Percentiles rank a stretch among this genome's conserved stretches.
These are phyloP conservation scores for Lordiphosa stackelbergi DNA, from an alignment of 1,140 invertebrate genomes.

Conservation along the genomic window DNA sequence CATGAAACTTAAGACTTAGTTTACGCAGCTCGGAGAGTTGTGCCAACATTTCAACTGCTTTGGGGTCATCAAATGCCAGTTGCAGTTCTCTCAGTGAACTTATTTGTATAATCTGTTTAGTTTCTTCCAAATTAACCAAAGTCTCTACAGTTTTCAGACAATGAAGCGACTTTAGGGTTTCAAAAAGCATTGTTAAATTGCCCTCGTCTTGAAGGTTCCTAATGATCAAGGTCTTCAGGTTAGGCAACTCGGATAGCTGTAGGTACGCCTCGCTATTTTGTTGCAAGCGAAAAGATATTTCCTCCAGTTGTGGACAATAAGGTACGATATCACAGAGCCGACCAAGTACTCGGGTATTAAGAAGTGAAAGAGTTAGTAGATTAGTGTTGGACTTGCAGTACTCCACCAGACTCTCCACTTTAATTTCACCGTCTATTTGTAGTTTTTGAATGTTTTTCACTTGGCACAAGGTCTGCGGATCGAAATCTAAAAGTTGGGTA, in stretches of 20 bases:
- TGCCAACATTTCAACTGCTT: constrained; percentile 1
- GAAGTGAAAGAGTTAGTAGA: neutral
- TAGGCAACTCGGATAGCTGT: neutral
- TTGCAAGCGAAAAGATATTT: neutral
- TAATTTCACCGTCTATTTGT: neutral
- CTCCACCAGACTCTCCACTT: neutral
- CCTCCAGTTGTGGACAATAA: neutral
- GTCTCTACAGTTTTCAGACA: neutral
- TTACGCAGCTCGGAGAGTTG: neutral
- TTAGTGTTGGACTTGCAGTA: constrained; percentile 3
- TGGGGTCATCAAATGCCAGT: neutral
- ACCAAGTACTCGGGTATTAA: neutral
- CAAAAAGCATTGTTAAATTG: neutral
- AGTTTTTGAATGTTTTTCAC: neutral
- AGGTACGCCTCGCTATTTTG: neutral
- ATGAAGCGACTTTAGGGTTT: neutral
- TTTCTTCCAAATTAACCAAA: neutral
- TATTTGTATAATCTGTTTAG: neutral
- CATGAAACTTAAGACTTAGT: neutral
- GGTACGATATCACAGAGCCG: constrained; percentile 1
- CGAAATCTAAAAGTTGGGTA: neutral
- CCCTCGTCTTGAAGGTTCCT: neutral
- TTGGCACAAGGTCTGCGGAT: neutral
- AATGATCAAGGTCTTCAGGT: neutral
- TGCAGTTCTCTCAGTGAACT: constrained; percentile 1